Base-by-base conservation (phyloP, 2,113 vertebrate genomes). In the Heterochromis multidens region DNA sequence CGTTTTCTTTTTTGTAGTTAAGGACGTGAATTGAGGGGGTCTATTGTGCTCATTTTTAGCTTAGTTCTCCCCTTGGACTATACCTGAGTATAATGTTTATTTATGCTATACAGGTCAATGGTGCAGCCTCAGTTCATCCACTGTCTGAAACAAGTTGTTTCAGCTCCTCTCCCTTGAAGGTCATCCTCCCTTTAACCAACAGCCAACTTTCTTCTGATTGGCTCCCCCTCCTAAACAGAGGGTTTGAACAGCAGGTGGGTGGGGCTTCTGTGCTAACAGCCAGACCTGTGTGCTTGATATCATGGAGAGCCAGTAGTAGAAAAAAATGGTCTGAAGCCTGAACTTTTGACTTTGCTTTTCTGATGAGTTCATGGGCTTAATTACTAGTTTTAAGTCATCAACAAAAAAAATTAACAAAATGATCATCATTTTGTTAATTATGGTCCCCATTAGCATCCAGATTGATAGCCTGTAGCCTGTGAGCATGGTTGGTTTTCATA, bases 181-280 rank as follows among this genome's bases (percentile, higher is more conserved):
- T 49, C 25, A 52, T 17, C 10, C 25, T 52, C 19, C 25, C 10
- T 52, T 74, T 65, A 21, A 74, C n/a, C n/a, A n/a, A n/a, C n/a
- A 52, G 29, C 25, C 0, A 6, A 1, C 25, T 13, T 52, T 52
- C 6, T 52, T 17, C 67, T 31, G 25, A 13, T 31, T 74, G 67
- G 67, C 43, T 72, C 43, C 6, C 43, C 67, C 67, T 72, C 25
- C 43, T 72, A 52, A 49, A 72, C 67, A 72, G 25, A 27, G 27
- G 21, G 17, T 29, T 52, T 52, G 9, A 72, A 72, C 10, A 72
- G 17, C 17, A 72, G 21, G 25, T 72, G 65, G 40, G 63, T 67
- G 63, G 7, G n/a, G 13, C n/a, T 67, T 67, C 25, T 43, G 63
- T 43, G 35, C n/a, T 43, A 27, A 49, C 23, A 72, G 65, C 40